A percentile compares a stretch with the other conserved stretches of the same genome.
phyloP scores from a whole-genome alignment of 2,113 vertebrate species.

The Alethe diademata region DNA sequence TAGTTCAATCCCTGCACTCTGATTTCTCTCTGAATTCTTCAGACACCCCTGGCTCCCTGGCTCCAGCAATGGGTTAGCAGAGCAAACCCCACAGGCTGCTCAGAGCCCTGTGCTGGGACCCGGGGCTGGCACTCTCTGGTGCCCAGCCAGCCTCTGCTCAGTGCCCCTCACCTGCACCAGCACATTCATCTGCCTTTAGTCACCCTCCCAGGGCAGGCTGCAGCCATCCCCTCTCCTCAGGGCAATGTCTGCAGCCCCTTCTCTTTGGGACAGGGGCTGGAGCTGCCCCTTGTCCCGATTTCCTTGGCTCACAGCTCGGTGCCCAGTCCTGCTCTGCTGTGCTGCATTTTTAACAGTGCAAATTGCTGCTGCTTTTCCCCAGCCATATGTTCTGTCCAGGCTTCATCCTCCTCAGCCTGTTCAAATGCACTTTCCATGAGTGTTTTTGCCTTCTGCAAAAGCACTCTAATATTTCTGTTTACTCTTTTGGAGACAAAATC shows the following conservation, averaged over 20 bases:
- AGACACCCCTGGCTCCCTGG: no score
- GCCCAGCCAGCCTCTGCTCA: no score
- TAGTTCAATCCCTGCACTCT: no score
- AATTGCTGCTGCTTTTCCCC: background rate
- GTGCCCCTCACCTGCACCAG: background rate
- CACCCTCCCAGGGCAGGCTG: background rate
- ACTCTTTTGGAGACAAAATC: constrained; percentile 39
- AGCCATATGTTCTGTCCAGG: background rate
- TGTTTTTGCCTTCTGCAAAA: background rate
- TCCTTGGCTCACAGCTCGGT: background rate
- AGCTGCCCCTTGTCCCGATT: rapidly evolving
- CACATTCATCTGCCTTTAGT: no score
- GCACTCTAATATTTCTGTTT: constrained; percentile 35
- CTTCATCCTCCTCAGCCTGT: background rate
- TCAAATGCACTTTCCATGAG: background rate
- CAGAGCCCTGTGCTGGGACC: no score
- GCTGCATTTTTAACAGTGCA: rapidly evolving
- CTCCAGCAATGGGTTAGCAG: no score
- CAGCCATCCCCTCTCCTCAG: background rate
- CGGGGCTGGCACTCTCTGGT: no score
- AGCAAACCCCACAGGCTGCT: no score
- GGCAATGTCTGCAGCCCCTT: background rate
- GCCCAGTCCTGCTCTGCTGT: rapidly evolving
- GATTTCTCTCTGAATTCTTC: no score
- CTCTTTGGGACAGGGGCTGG: rapidly evolving